A percentile compares a stretch with the other conserved stretches of the same genome.
Conservation (phyloP, 1,140 invertebrate species). For the Orius laevigatus region DNA sequence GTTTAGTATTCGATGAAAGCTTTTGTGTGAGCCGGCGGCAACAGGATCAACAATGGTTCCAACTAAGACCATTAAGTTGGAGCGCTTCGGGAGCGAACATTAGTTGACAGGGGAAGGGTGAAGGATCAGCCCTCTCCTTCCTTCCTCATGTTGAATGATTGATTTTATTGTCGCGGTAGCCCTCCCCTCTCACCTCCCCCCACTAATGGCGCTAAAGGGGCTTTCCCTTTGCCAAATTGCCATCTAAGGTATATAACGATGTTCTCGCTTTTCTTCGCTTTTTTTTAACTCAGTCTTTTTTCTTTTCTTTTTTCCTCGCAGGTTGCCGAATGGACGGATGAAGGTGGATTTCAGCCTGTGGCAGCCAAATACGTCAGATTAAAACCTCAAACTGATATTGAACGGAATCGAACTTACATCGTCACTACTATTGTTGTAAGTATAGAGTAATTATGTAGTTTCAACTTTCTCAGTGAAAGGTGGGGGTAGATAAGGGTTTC, state of each 20-base stretch:
- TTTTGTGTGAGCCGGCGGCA: too few relatives aligned
- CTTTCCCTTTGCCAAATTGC: constrained; percentile 7
- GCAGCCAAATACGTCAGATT: constrained; percentile 61
- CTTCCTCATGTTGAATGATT: background rate
- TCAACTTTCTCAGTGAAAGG: too few relatives aligned
- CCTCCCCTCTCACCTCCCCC: background rate
- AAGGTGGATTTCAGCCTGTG: constrained; percentile 54
- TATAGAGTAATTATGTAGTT: too few relatives aligned
- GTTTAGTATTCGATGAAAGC: too few relatives aligned
- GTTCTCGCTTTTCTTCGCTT: background rate
- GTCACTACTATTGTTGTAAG: constrained; percentile 82
- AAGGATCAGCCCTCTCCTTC: too few relatives aligned
- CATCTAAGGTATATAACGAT: background rate
- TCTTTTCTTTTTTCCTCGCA: constrained; percentile 24
- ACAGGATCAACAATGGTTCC: too few relatives aligned
- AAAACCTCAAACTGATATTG: constrained; percentile 49
- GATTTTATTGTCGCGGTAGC: constrained; percentile 6
- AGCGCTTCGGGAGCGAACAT: too few relatives aligned
- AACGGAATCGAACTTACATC: constrained; percentile 76
- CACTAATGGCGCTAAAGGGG: constrained; percentile 1
- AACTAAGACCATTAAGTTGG: too few relatives aligned
- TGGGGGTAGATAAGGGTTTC: too few relatives aligned
- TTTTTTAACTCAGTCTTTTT: constrained; percentile 1
- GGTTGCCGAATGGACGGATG: constrained; percentile 88
- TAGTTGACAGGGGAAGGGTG: too few relatives aligned